Evolutionary conservation across 2,797 vertebrate genomes (phyloP).

Genomic region (Anas bahamensis): DNA sequence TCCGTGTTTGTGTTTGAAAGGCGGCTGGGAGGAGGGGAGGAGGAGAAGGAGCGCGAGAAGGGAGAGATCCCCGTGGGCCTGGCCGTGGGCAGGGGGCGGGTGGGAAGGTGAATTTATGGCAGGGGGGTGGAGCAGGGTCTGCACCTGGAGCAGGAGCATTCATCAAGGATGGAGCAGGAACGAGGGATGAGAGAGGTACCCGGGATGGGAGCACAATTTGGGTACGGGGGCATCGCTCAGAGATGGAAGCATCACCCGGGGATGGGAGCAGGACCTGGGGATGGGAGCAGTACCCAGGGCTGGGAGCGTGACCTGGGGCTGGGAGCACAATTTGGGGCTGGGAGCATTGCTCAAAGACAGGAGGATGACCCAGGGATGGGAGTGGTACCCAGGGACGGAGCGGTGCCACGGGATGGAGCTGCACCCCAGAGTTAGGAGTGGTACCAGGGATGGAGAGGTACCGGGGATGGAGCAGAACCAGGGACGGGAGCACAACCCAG

Average conservation of each 20-base stretch:
- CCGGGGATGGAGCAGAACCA: not conserved
- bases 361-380: too few species aligned
- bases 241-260: not conserved
- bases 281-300: not conserved
- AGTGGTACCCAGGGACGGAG: not conserved
- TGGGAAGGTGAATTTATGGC: not conserved
- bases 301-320: too few species aligned
- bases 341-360: too few species aligned
- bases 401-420: not conserved
- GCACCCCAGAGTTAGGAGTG: not conserved
- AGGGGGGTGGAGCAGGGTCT: not conserved
- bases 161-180: not conserved
- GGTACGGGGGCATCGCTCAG: not conserved
- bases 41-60: not conserved
- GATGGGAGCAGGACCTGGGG: not conserved
- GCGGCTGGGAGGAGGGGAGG: not conserved
- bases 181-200: not conserved
- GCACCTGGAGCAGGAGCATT: not conserved
- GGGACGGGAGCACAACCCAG: too few species aligned
- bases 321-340: too few species aligned
- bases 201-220: not conserved
- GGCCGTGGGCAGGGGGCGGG: fast-evolving
- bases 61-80: not conserved
- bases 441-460: not conserved
- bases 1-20: not conserved